Conservation (phyloP, 2,113 vertebrate species). For the Ameiurus melas region DNA sequence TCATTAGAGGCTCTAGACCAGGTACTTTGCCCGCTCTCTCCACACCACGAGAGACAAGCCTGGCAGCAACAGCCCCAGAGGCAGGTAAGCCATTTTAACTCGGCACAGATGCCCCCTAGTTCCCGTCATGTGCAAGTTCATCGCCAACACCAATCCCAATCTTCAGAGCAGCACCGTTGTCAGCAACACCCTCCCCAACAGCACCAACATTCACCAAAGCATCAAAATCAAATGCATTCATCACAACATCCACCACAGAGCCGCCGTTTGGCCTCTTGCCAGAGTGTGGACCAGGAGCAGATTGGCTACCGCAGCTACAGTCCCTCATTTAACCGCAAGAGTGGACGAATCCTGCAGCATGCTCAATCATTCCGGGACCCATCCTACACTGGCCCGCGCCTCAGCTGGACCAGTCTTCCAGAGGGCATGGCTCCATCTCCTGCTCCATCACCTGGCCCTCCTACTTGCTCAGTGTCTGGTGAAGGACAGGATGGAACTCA, state of each 20-base stretch:
- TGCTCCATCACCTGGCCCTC: conserved; percentile 22
- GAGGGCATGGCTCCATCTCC: conserved; percentile 54
- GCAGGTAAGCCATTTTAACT: conserved; percentile 56
- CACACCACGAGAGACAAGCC: conserved; percentile 68
- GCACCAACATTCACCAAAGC: conserved; percentile 46
- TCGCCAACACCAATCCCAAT: conserved; percentile 57
- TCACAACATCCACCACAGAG: conserved; percentile 57
- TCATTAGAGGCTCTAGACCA: conserved; percentile 84
- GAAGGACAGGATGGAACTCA: conserved; percentile 67
- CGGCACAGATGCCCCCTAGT: conserved; percentile 45
- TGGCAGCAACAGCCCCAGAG: conserved; percentile 69
- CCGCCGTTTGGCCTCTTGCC: conserved; percentile 73
- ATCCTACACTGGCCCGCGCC: conserved; percentile 81
- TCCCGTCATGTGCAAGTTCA: conserved; percentile 58
- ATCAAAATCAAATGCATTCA: conserved; percentile 52
- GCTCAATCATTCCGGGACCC: conserved; percentile 91
- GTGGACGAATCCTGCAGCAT: conserved; percentile 86
- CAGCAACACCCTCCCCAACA: conserved; percentile 40
- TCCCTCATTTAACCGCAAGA: conserved; percentile 92
- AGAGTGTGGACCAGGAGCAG: conserved; percentile 78
- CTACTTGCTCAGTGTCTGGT: conserved; percentile 43
- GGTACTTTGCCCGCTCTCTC: conserved; percentile 66
- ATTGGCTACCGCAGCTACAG: conserved; percentile 94
- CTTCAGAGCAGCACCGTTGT: conserved; percentile 52
- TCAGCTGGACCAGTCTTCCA: conserved; percentile 75